These are phyloP conservation scores for cattle (Bos taurus) DNA, from an alignment of 2,113 vertebrate genomes.

Conservation along the genomic window ARS-UCD2.0 NC_037332.1:18949501-18950000, in stretches of 20 bases:
- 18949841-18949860: neutral
- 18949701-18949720: neutral
- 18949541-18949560: neutral
- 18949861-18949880: neutral
- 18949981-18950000: neutral
- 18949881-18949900: neutral
- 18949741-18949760: neutral
- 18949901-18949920: constrained; percentile 16
- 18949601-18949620: neutral
- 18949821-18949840: neutral
- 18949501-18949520: neutral
- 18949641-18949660: neutral
- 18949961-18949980: constrained; percentile 4
- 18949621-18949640: neutral
- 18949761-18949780: neutral
- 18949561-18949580: neutral
- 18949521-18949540: neutral
- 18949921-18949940: neutral
- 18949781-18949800: neutral
- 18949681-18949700: neutral
- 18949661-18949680: neutral
- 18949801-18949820: neutral
- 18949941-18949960: neutral
- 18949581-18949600: neutral
- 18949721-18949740: neutral